Conservation (phyloP, 2,888 invertebrate genomes). For the Melolontha melolontha region DNA sequence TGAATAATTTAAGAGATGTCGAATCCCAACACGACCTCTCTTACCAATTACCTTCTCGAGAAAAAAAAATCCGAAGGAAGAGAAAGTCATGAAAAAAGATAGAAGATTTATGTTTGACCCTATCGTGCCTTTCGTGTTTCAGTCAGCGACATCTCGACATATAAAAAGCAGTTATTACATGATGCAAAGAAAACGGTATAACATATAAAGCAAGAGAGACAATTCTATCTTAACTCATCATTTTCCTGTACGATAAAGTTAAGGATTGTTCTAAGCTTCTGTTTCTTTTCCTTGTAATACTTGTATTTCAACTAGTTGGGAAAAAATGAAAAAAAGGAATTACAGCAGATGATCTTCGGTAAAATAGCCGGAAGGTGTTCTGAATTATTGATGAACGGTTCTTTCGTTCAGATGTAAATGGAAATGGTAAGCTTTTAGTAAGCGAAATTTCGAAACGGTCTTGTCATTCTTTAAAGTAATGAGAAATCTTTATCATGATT, state of each 20-base stretch:
- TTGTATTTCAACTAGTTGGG: not conserved
- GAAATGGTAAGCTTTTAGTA: conserved; percentile 20
- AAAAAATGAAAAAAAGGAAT: conserved; percentile 21
- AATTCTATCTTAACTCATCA: conserved; percentile 19
- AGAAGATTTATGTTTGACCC: not conserved
- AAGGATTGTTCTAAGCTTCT: conserved; percentile 11
- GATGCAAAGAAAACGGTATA: conserved; percentile 4
- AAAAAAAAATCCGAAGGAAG: not conserved
- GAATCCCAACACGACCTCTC: conserved; percentile 29
- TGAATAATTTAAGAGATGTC: conserved; percentile 37
- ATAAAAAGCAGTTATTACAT: conserved; percentile 24
- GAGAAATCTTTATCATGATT: not conserved
- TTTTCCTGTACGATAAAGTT: conserved; percentile 19
- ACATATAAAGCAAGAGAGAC: conserved; percentile 1
- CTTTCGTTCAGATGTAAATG: conserved; percentile 16
- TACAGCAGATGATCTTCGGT: conserved; percentile 26
- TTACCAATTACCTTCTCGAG: conserved; percentile 15
- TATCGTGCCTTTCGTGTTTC: conserved; percentile 10
- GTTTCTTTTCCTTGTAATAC: conserved; percentile 5
- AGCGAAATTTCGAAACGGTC: conserved; percentile 4
- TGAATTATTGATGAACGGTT: conserved; percentile 31
- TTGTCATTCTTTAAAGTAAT: conserved; percentile 6
- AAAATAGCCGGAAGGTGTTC: conserved; percentile 24
- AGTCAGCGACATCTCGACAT: conserved; percentile 23
- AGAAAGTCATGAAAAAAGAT: too few species aligned